phyloP scores from a whole-genome alignment of 2,888 invertebrate genomes.

The Polylopha cassiicola region DNA sequence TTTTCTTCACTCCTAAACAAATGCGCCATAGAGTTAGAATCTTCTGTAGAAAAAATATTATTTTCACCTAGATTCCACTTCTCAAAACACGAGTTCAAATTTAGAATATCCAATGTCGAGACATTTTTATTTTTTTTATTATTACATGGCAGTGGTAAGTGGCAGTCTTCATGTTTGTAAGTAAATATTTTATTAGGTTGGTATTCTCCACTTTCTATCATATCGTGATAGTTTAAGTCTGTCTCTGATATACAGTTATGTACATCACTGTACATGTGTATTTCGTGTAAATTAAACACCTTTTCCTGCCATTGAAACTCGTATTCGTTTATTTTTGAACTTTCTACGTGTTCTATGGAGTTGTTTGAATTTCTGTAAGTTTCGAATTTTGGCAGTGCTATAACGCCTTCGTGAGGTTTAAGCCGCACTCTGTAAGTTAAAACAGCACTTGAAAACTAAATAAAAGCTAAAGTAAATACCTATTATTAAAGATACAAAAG shows the following conservation, averaged over 20 bases:
- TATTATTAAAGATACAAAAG: no score
- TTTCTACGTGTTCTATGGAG: conserved; percentile 33
- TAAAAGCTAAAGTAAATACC: neutral
- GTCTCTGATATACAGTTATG: conserved; percentile 79
- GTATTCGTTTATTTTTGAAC: conserved; percentile 42
- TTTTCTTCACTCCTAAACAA: conserved; percentile 53
- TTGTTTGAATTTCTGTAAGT: conserved; percentile 42
- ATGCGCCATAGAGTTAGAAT: conserved; percentile 43
- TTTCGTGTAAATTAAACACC: conserved; percentile 79
- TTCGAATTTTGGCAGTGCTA: conserved; percentile 58
- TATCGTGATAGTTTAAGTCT: conserved; percentile 62
- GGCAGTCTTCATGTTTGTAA: conserved; percentile 78
- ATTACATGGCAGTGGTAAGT: conserved; percentile 51
- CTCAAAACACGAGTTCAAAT: conserved; percentile 41
- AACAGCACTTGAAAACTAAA: conserved; percentile 18
- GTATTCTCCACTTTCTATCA: conserved; percentile 45
- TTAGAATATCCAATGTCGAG: conserved; percentile 22
- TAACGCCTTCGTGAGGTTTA: conserved; percentile 49
- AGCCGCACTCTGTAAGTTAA: conserved; percentile 50
- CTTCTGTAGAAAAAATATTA: conserved; percentile 31
- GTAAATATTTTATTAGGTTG: conserved; percentile 67
- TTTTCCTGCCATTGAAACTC: conserved; percentile 85
- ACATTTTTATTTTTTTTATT: conserved; percentile 27
- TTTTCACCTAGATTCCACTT: conserved; percentile 39
- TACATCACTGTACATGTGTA: conserved; percentile 76